Conservation (phyloP, 2,888 invertebrate species). For the Microctonus aethiopoides region DNA sequence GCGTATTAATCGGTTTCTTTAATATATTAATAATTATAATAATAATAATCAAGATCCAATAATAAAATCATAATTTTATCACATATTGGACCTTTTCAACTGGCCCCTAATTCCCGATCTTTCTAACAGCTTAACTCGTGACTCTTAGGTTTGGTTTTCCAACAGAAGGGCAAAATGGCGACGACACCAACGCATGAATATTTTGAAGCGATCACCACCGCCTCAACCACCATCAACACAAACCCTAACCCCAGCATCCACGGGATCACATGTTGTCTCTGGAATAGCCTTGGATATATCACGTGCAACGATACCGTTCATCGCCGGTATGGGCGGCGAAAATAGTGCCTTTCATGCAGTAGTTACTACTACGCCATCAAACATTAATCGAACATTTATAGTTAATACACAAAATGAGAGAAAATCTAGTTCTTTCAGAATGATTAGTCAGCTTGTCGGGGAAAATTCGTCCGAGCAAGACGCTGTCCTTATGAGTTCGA, state of each 20-base stretch:
- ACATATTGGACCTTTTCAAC: background rate
- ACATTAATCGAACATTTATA: conserved; percentile 33
- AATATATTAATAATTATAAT: background rate
- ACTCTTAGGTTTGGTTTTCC: conserved; percentile 99
- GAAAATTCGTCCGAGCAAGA: conserved; percentile 49
- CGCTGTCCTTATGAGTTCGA: conserved; percentile 48
- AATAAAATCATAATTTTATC: background rate
- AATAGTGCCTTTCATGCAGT: conserved; percentile 88
- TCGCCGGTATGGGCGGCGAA: conserved; percentile 85
- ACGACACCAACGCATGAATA: conserved; percentile 95
- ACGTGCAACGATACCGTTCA: conserved; percentile 58
- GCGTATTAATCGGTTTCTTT: conserved; percentile 45
- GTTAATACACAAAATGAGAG: conserved; percentile 44
- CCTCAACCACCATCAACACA: conserved; percentile 66
- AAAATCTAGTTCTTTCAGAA: conserved; percentile 63
- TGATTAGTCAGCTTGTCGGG: conserved; percentile 64
- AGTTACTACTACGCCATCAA: conserved; percentile 70
- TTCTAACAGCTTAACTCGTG: conserved; percentile 74
- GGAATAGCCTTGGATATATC: conserved; percentile 56
- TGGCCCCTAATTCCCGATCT: conserved; percentile 58
- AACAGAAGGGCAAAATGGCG: conserved; percentile 99
- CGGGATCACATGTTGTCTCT: conserved; percentile 61
- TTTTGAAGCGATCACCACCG: conserved; percentile 83
- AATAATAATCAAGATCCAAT: background rate
- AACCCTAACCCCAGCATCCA: conserved; percentile 64